Evolutionary conservation across 2,888 invertebrate genomes (phyloP).

Genomic region (Lithophane socia): DNA sequence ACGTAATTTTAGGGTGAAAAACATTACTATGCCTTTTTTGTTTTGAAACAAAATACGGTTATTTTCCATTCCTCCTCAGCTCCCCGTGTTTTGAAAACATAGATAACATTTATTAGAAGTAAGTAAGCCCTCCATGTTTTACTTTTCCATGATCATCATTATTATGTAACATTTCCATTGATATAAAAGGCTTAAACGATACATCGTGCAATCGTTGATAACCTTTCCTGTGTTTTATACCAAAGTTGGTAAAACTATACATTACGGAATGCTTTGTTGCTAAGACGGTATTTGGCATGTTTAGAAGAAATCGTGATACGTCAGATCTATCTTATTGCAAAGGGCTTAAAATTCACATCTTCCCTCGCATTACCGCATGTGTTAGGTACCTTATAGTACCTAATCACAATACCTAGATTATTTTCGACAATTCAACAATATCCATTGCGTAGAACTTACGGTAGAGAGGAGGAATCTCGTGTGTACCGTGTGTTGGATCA

Average conservation of each 20-base stretch:
- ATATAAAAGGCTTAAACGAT: conserved; percentile 34
- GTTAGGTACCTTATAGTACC: not conserved
- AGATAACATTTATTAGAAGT: not conserved
- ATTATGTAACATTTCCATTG: not conserved
- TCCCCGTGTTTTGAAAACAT: not conserved
- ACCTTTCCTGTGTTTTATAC: conserved; percentile 9
- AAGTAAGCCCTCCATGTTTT: not conserved
- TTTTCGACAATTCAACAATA: not conserved
- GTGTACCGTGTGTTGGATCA: too few species aligned
- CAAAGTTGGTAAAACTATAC: not conserved
- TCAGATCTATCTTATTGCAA: not conserved
- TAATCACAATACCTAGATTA: not conserved
- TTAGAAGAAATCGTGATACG: not conserved
- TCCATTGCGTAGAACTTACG: not conserved
- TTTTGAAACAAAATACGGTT: not conserved
- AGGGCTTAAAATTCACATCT: not conserved
- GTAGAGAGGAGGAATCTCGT: too few species aligned
- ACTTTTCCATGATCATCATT: not conserved
- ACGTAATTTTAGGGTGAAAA: too few species aligned
- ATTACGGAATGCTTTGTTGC: not conserved
- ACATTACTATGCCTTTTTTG: not conserved
- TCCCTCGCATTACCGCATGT: not conserved
- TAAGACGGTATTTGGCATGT: not conserved
- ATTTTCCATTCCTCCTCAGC: too few species aligned
- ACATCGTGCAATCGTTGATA: conserved; percentile 23